These are phyloP conservation scores for Drosophila vallismaia DNA, from an alignment of 2,888 invertebrate genomes.

Conservation along the genomic window DNA sequence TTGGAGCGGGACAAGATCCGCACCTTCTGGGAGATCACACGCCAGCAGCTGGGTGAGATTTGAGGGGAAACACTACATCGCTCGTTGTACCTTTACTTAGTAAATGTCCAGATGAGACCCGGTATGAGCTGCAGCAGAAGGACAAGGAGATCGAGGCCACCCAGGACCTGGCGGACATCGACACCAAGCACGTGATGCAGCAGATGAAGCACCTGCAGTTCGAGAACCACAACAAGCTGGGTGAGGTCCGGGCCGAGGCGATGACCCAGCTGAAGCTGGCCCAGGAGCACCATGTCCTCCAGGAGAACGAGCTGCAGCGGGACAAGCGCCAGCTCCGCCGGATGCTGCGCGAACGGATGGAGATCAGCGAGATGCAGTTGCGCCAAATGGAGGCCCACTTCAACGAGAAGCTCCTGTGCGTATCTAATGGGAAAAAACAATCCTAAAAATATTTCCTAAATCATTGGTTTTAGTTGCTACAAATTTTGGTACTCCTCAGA, in stretches of 20 bases:
- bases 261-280: constrained; percentile 92
- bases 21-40: constrained; percentile 97
- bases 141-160: constrained; percentile 95
- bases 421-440: constrained; percentile 8
- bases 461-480: no score
- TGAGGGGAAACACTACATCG: no score
- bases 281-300: constrained; percentile 91
- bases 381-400: constrained; percentile 81
- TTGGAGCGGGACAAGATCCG: constrained; percentile 96
- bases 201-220: constrained; percentile 96
- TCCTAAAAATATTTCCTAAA: no score
- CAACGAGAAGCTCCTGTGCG: constrained; percentile 80
- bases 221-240: constrained; percentile 93
- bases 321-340: constrained; percentile 85
- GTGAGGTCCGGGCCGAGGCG: constrained; percentile 93
- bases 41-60: constrained; percentile 92
- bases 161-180: constrained; percentile 93
- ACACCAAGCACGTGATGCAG: constrained; percentile 94
- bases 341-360: constrained; percentile 85
- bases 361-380: constrained; percentile 81
- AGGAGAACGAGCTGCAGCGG: constrained; percentile 90
- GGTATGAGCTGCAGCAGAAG: constrained; percentile 86
- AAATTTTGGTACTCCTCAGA: no score
- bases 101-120: constrained; percentile 82
- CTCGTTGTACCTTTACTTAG: neutral